These are phyloP conservation scores for Gnathonemus longibarbis DNA, from an alignment of 2,113 vertebrate genomes.

Conservation along the genomic window DNA sequence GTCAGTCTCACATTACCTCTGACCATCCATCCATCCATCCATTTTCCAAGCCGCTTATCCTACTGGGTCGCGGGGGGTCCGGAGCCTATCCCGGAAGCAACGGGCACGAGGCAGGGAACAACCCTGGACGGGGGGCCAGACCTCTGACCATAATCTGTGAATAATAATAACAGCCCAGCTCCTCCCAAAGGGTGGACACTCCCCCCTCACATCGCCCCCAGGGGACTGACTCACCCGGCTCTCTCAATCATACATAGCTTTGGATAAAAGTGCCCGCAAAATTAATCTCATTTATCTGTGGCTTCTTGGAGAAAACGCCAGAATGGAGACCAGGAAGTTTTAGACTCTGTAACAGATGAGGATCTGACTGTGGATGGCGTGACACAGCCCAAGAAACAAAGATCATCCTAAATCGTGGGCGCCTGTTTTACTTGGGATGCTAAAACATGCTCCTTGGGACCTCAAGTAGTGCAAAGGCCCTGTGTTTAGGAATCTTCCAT, in stretches of 20 bases:
- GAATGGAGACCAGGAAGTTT: not conserved
- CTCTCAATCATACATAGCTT: not conserved
- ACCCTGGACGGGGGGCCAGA: not conserved
- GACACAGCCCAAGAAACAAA: not conserved
- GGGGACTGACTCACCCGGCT: not conserved
- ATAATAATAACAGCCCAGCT: not conserved
- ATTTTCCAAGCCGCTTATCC: too few relatives aligned
- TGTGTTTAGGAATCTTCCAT: not conserved
- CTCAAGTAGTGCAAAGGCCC: not conserved
- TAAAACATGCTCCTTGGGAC: not conserved
- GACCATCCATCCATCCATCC: not conserved
- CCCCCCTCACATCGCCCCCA: not conserved
- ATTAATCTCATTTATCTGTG: not conserved
- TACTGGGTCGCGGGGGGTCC: too few relatives aligned
- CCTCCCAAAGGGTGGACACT: not conserved
- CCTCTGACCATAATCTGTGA: not conserved
- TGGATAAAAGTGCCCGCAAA: not conserved
- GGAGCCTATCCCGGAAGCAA: too few relatives aligned
- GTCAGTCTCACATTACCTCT: not conserved
- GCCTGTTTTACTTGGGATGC: not conserved
- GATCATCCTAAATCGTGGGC: not conserved
- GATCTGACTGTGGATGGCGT: not conserved
- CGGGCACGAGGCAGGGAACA: too few relatives aligned
- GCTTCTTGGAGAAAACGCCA: not conserved
- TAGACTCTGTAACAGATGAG: not conserved